Percentiles rank a stretch among this genome's conserved stretches.
These are phyloP conservation scores for Scelioninae gen. 1 DNA, from an alignment of 2,888 invertebrate genomes.

Conservation along the genomic window DNA sequence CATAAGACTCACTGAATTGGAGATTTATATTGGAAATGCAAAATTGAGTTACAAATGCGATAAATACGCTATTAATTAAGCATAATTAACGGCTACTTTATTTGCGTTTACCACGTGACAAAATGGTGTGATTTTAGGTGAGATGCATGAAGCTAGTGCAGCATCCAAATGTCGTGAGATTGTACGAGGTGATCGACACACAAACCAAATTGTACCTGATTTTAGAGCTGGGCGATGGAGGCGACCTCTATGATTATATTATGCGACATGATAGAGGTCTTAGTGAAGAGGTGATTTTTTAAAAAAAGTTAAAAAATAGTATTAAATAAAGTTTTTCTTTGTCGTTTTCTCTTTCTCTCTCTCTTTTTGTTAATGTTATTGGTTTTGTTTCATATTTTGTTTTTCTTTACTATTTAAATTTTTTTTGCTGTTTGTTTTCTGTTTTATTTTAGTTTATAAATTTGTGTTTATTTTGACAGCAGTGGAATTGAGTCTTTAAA, in stretches of 20 bases:
- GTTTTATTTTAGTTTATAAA: too few species aligned
- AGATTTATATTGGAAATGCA: conserved; percentile 7
- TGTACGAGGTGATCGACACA: conserved; percentile 99
- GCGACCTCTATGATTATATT: conserved; percentile 99
- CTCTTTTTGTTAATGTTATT: too few species aligned
- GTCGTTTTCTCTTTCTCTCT: too few species aligned
- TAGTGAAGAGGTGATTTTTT: conserved; percentile 86
- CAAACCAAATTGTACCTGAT: conserved; percentile 98
- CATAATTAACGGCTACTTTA: background rate
- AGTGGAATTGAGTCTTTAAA: too few species aligned
- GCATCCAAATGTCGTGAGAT: conserved; percentile 98
- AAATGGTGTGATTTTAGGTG: conserved; percentile 86
- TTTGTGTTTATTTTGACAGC: too few species aligned
- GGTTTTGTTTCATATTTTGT: too few species aligned
- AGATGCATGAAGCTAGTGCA: conserved; percentile 99
- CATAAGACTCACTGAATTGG: background rate
- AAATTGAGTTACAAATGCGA: background rate
- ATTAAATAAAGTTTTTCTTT: background rate
- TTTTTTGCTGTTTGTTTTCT: too few species aligned
- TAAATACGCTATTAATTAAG: conserved; percentile 3
- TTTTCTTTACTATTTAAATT: too few species aligned
- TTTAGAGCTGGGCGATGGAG: conserved; percentile 98
- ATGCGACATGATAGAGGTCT: conserved; percentile 97
- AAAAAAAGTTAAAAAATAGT: conserved; percentile 5
- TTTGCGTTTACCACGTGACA: too few species aligned